These are phyloP conservation scores for Drosophila neonasuta DNA, from an alignment of 2,888 invertebrate genomes.

Conservation along the genomic window DNA sequence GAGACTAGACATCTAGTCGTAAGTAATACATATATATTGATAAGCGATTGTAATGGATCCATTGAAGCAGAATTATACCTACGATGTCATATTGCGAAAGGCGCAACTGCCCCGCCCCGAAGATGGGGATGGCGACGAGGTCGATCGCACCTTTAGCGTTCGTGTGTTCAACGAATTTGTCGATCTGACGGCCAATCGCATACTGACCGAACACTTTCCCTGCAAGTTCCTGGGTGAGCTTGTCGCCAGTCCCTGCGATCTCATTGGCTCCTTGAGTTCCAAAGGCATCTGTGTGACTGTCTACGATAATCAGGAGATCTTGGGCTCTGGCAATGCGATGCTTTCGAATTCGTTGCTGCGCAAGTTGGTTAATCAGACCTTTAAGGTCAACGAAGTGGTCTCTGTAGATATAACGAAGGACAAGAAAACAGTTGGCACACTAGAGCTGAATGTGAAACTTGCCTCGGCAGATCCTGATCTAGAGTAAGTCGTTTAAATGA, in stretches of 20 bases:
- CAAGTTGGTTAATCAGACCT: conserved; percentile 52
- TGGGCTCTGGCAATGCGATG: conserved; percentile 56
- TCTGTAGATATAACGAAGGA: conserved; percentile 41
- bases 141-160: conserved; percentile 19
- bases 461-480: conserved; percentile 60
- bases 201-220: conserved; percentile 30
- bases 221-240: conserved; percentile 31
- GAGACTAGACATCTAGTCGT: neutral
- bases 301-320: neutral
- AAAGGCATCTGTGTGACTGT: conserved; percentile 48
- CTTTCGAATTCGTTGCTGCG: conserved; percentile 58
- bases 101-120: neutral
- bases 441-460: conserved; percentile 62
- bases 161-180: conserved; percentile 44
- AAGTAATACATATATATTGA: neutral
- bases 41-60: conserved; percentile 30
- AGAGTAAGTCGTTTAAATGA: conserved; percentile 50
- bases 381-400: conserved; percentile 51
- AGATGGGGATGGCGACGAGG: neutral
- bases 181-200: conserved; percentile 39
- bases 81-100: conserved; percentile 43
- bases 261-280: conserved; percentile 38
- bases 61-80: conserved; percentile 41
- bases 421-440: conserved; percentile 31
- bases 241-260: conserved; percentile 56